Conservation (phyloP, 2,888 invertebrate genomes). For the Nephrotoma flavescens region DNA sequence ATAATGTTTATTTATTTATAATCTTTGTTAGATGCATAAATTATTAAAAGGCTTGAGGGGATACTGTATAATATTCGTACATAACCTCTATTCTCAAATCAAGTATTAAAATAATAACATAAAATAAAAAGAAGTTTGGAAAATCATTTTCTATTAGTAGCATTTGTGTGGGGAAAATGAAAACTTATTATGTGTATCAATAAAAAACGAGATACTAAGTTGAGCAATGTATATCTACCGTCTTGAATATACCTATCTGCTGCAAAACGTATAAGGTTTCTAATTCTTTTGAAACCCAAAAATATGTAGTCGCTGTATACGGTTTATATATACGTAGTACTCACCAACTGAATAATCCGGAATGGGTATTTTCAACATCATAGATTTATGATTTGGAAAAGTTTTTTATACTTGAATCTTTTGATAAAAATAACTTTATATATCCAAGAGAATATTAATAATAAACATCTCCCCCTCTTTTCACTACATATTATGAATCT, state of each 20-base stretch:
- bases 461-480: background rate
- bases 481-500: background rate
- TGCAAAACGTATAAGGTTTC: background rate
- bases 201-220: background rate
- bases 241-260: background rate
- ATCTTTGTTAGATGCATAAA: background rate
- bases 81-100: background rate
- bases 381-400: background rate
- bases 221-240: background rate
- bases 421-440: background rate
- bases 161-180: background rate
- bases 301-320: background rate
- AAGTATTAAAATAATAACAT: background rate
- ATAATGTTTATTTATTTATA: background rate
- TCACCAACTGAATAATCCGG: background rate
- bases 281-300: background rate
- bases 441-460: background rate
- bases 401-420: background rate
- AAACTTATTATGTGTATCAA: background rate
- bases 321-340: no score
- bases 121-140: background rate
- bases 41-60: background rate
- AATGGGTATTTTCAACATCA: background rate
- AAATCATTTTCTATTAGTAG: background rate
- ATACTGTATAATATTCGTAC: background rate